Base-by-base conservation (phyloP, 2,888 invertebrate species). In the Spialia ferax region DNA sequence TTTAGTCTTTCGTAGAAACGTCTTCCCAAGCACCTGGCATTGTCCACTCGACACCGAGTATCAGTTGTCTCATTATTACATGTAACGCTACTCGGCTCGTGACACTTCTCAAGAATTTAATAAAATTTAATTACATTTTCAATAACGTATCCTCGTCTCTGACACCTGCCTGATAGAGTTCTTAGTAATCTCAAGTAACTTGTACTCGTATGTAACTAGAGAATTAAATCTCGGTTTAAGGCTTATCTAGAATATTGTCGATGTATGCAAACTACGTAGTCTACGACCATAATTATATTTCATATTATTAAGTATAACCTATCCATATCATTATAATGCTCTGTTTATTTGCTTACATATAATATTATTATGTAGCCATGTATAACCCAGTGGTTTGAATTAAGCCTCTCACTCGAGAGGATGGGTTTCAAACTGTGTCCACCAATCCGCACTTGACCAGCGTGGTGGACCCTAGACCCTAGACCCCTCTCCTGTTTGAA, bases 121-220 rank as follows among this genome's bases (percentile, higher is more conserved):
- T 55, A 32, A 32, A 55, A 8, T 56, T 56, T 35, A 56, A 56
- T 56, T 20, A 56, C 32, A 1, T 55, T 55, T 55, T 26, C 18
- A 32, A 29, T 55, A 55, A 55, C 32, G 10, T 48, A 5, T 18
- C 15, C 5, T 18, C 18, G 48, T 48, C 38, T 15, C 38, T 15
- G 20, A 48, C 20, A 48, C 20, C 48, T 48, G 48, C 20, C n/a
- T 42, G 3, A 2, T 20, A 18, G 18, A 18, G 11, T 48, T 48
- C 48, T 48, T 20, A 18, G 48, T 18, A 48, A 10, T 20, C 10
- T 20, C 48, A 20, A 48, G 20, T 48, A 48, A 18, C 48, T 20
- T 20, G 2, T 32, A 32, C 32, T 6, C 2, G 13, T 15, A 42
- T n/a, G 42, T 42, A 42, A n/a, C 15, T 1, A 42, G 6, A 45